Evolutionary conservation across 2,113 vertebrate genomes (phyloP), one percentile per base, ranked within the genome.

Genomic region (Spermophilus dauricus): DNA sequence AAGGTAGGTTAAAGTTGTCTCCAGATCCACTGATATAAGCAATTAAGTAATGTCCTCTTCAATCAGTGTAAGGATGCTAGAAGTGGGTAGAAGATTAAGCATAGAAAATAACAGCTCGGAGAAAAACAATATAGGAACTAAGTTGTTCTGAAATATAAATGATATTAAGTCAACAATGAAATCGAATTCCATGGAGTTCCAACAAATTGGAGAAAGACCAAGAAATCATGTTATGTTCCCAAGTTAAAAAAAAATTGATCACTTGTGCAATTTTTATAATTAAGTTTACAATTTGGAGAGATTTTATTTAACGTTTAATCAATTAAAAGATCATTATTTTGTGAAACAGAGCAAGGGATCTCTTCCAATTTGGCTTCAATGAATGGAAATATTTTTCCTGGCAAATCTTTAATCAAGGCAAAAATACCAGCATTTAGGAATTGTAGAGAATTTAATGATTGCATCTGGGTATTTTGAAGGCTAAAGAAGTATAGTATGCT

Each of bases 221-320:
- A 80, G 30, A 53, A 76, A 73, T n/a, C 4, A 17, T 58, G 13
- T 94, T 34, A 28, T 28, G 28, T 86, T 53, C 11, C 56, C 16
- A 26, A 13, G 20, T 53, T 11, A 65, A 75, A 63, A 45, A 53
- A 53, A 84, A 73, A 48, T 70, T 42, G 22, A n/a, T 45, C 30
- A 67, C 32, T n/a, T 26, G 1, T 24, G 42, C 13, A 45, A 32
- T 58, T 85, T 81, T 58, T 53, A 78, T 39, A 17, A 77, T 14
- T 48, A 83, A 58, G 13, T 5, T 56, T 78, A 73, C 92, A 63
- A 8, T 73, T 89, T 70, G 37, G 22, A 72, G 70, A 93, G 10
- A 22, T 89, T 87, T 89, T n/a, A 8, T 61, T 78, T 92, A 94
- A 72, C 4, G 39, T 73, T 89, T 82, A 78, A 11, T 61, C n/a